Evolutionary conservation across 2,797 vertebrate genomes (phyloP), one percentile per base, ranked within the genome.

Genomic region (Epinephelus malabaricus): DNA sequence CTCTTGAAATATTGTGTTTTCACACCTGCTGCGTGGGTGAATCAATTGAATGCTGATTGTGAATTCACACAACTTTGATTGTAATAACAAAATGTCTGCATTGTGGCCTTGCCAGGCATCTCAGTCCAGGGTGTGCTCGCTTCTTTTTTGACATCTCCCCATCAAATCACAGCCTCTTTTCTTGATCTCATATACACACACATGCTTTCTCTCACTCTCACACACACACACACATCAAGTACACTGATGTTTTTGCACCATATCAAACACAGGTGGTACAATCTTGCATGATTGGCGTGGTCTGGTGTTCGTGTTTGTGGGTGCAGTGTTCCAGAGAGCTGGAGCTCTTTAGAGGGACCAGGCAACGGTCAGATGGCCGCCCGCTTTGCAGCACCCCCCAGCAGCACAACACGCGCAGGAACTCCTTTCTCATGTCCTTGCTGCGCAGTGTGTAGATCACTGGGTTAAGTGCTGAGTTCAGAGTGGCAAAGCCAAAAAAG

Each of bases 401-500:
- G 92, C 97, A 99, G 88, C 95, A 97, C 4, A 98, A 86, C 21
- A 98, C 93, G 0, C 97, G 87, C 59, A 97, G 91, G 75, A 99
- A 97, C 88, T 99, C 98, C n/a, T 91, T 94, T 6, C 97, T 94
- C 97, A 99, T 97, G 92, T 99, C 98, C 84, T 96, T 96, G 93
- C 98, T 99, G 69, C 98, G 93, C 90, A 98, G 88, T 0, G 97
- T 97, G 88, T 99, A 99, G 87, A 99, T 99, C 66, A 99, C 73
- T 0, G 98, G 98, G 92, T 99, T 99, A 78, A 98, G 96, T 0
- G 97, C 95, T 0, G 98, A 99, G 94, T 99, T 99, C 90, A 99
- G 93, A 0, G 97, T 96, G 90, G 98, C 97, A 1, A 99, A 93
- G 63, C 97, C 95, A 21, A 99, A 98, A 82, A 99, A 98, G 4